A percentile compares a stretch with the other conserved stretches of the same genome.
Conservation (phyloP, 2,888 invertebrate genomes). For the Parapristionchus giblindavisi region DNA sequence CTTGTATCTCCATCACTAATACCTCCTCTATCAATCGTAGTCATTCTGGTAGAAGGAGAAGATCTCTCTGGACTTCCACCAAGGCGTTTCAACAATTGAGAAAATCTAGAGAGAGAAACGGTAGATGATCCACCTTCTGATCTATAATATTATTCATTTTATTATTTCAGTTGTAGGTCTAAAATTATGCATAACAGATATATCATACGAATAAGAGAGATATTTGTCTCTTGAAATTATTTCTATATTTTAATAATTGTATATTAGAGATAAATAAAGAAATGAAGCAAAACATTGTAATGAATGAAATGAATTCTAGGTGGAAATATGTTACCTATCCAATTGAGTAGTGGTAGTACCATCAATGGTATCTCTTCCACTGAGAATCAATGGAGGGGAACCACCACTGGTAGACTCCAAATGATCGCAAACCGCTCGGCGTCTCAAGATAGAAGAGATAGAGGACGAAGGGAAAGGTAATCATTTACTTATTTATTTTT, state of each 20-base stretch:
- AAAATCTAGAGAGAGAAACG: constrained; percentile 37
- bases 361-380: too few relatives aligned
- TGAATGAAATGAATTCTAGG: too few relatives aligned
- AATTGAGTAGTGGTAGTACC: too few relatives aligned
- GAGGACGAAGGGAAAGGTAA: constrained; percentile 27
- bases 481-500: too few relatives aligned
- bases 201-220: too few relatives aligned
- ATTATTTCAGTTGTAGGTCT: too few relatives aligned
- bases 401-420: constrained; percentile 30
- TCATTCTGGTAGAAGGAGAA: not conserved
- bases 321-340: too few relatives aligned
- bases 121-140: not conserved
- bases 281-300: too few relatives aligned
- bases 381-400: too few relatives aligned
- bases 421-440: constrained; percentile 40
- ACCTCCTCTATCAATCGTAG: not conserved
- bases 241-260: not conserved
- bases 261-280: too few relatives aligned
- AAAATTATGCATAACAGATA: too few relatives aligned
- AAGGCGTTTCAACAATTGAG: constrained; percentile 38
- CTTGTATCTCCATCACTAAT: not conserved
- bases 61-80: constrained; percentile 38
- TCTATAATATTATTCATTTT: too few relatives aligned
- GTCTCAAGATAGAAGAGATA: constrained; percentile 37
- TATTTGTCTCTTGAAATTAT: not conserved